Base-by-base conservation (phyloP, 2,797 vertebrate species). In the Xiphophorus birchmanni region DNA sequence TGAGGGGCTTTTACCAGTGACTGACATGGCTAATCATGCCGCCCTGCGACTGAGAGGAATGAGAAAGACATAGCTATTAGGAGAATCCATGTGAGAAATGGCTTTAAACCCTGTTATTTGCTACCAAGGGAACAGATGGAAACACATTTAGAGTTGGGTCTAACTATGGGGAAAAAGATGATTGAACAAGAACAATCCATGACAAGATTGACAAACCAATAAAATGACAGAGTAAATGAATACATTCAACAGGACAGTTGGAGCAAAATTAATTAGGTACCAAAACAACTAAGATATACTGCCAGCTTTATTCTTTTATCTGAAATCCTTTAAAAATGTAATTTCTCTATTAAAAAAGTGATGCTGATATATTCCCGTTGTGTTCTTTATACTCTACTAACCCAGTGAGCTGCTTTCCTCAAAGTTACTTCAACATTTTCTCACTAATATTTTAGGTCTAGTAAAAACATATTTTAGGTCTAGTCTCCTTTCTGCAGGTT, bases 101-200 rank as follows among this genome's bases (percentile, higher is more conserved):
- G 69, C 85, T 88, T 87, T 89, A 90, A 92, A 94, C 86, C 91
- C 94, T 95, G 89, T 94, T 91, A 96, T 96, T 96, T 96, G 94
- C 93, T 95, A 91, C 94, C 94, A 93, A 91, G 95, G 95, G 91
- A 95, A 95, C 95, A 93, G 91, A 95, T 90, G 82, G 89, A 88
- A 89, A 88, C 76, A 84, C 82, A 87, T 86, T 91, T 91, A 89
- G 89, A 90, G 88, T 87, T 88, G 81, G 75, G 77, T 85, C 82
- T 86, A 75, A 74, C 88, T 79, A 79, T 72, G 69, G 56, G 82
- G 63, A 77, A 78, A 81, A 90, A 88, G 91, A 90, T 74, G 82
- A 84, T 17, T 81, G 67, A 74, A 75, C 72, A 83, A 82, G 76
- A 85, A 83, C 75, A 65, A 83, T 80, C 75, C 73, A 47, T 82